Conservation (phyloP, 2,113 vertebrate species). For the Siniperca knerii region DNA sequence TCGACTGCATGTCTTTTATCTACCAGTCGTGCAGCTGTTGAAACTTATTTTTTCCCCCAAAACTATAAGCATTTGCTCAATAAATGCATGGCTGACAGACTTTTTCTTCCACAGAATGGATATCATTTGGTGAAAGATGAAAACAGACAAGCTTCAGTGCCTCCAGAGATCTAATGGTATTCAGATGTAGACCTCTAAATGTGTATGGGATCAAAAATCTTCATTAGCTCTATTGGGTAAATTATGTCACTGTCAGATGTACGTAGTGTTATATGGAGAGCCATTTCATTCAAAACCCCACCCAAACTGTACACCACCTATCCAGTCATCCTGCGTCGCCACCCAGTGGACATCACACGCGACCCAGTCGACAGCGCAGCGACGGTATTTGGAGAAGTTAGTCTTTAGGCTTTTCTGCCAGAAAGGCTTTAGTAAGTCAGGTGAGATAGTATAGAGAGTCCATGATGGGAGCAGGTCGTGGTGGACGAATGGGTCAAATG, state of each 20-base stretch:
- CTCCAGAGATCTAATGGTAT: slow-evolving; percentile 28
- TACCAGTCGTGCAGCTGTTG: not conserved
- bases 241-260: slow-evolving; percentile 34
- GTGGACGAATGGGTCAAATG: no score
- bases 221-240: slow-evolving; percentile 11
- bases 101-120: not conserved
- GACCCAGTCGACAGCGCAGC: no score
- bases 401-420: no score
- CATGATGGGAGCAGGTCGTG: no score
- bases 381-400: no score
- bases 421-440: no score
- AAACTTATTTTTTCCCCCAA: not conserved
- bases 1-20: not conserved
- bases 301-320: no score
- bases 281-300: no score
- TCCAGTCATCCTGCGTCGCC: no score
- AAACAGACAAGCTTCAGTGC: slow-evolving; percentile 31
- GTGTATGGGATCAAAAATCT: slow-evolving; percentile 16
- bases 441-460: no score
- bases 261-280: no score
- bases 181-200: slow-evolving; percentile 25
- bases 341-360: no score
- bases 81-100: not conserved
- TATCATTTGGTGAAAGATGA: slow-evolving; percentile 2
- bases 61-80: not conserved